Conservation (phyloP, 2,797 vertebrate genomes). For the Hoplostethus mediterraneus region DNA sequence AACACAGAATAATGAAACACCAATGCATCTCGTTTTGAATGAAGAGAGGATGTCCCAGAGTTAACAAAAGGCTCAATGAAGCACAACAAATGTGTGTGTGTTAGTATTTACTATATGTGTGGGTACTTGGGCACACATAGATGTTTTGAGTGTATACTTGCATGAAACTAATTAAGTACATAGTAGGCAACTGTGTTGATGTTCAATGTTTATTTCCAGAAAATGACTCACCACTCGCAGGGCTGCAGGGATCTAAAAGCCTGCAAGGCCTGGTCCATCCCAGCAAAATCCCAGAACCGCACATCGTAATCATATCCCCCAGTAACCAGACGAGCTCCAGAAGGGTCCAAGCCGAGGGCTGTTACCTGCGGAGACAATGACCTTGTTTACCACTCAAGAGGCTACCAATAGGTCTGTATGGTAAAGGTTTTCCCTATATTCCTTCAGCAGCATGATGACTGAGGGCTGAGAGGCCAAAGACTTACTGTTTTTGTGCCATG, state of each 20-base stretch:
- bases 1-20: conserved; percentile 69
- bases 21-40: conserved; percentile 65
- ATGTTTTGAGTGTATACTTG: conserved; percentile 43
- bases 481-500: conserved; percentile 96
- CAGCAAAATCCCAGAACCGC: conserved; percentile 98
- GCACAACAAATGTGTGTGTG: conserved; percentile 57
- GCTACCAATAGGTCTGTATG: neutral
- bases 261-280: conserved; percentile 95
- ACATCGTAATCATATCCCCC: conserved; percentile 97
- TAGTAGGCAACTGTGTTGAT: conserved; percentile 64
- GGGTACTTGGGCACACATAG: conserved; percentile 49
- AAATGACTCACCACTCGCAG: conserved; percentile 91
- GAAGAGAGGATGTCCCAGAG: conserved; percentile 63
- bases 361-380: conserved; percentile 72
- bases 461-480: conserved; percentile 21
- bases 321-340: conserved; percentile 94
- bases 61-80: conserved; percentile 58
- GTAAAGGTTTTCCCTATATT: neutral
- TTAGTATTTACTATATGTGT: conserved; percentile 42
- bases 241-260: conserved; percentile 96
- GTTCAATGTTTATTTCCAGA: conserved; percentile 46
- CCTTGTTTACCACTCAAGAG: conserved; percentile 1
- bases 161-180: conserved; percentile 59
- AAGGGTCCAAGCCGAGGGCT: conserved; percentile 92
- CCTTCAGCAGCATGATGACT: neutral